Conservation (phyloP, 2,888 invertebrate genomes). For the Parelbella ahira region DNA sequence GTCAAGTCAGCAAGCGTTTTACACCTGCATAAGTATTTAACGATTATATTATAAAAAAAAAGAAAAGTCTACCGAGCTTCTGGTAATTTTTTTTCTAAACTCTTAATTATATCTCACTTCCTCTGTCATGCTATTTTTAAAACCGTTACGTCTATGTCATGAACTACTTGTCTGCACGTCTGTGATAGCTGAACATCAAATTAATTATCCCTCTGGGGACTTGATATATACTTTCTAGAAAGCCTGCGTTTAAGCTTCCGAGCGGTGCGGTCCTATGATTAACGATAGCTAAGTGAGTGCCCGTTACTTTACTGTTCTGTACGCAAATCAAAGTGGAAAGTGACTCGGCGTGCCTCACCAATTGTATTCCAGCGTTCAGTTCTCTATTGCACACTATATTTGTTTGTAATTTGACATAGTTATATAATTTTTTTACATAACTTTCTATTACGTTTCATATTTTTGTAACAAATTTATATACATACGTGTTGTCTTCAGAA, state of each 20-base stretch:
- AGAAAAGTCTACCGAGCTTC: too few relatives aligned
- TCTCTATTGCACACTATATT: slow-evolving; percentile 22
- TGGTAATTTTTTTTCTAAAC: too few relatives aligned
- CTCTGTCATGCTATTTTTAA: too few relatives aligned
- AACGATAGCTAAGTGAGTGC: slow-evolving; percentile 34
- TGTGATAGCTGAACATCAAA: background rate
- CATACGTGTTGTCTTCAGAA: too few relatives aligned
- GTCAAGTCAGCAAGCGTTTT: background rate
- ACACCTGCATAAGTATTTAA: slow-evolving; percentile 5
- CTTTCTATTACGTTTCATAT: too few relatives aligned
- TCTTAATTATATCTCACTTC: too few relatives aligned
- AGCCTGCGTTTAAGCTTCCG: slow-evolving; percentile 24
- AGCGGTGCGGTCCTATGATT: slow-evolving; percentile 36
- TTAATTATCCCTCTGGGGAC: slow-evolving; percentile 2
- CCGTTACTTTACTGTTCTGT: slow-evolving; percentile 30
- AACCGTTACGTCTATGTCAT: too few relatives aligned
- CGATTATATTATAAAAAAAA: slow-evolving; percentile 1
- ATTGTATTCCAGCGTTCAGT: slow-evolving; percentile 38
- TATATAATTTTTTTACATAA: too few relatives aligned
- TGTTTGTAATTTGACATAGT: too few relatives aligned
- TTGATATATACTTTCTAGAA: slow-evolving; percentile 10
- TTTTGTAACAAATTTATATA: too few relatives aligned
- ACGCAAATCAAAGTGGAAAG: slow-evolving; percentile 44
- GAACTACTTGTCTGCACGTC: too few relatives aligned
- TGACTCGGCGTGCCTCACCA: slow-evolving; percentile 32